These are phyloP conservation scores for Trichogramma dendrolimi DNA, from an alignment of 2,888 invertebrate species.

Conservation along the genomic window DNA sequence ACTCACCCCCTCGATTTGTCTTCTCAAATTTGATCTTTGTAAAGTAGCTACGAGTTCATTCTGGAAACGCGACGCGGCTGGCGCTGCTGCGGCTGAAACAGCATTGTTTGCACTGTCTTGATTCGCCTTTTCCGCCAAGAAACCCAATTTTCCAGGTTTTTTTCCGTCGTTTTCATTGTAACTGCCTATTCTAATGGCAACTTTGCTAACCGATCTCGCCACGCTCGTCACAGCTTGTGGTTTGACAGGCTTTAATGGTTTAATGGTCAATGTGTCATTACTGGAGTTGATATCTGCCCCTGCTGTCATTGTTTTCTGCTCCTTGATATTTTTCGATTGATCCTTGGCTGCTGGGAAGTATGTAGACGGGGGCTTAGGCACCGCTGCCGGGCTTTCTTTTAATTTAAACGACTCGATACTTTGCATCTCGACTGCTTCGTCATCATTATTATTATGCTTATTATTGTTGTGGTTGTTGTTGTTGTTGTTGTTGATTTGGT, in stretches of 20 bases:
- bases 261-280: neutral
- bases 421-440: slow-evolving; percentile 68
- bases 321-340: slow-evolving; percentile 15
- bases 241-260: neutral
- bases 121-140: slow-evolving; percentile 40
- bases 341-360: slow-evolving; percentile 58
- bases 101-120: slow-evolving; percentile 44
- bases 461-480: neutral
- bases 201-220: slow-evolving; percentile 33
- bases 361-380: slow-evolving; percentile 61
- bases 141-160: slow-evolving; percentile 70
- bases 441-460: slow-evolving; percentile 29
- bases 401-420: slow-evolving; percentile 72
- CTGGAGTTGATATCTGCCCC: no score
- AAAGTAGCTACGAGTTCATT: slow-evolving; percentile 72
- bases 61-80: slow-evolving; percentile 65
- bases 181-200: slow-evolving; percentile 48
- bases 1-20: slow-evolving; percentile 60
- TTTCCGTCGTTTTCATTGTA: slow-evolving; percentile 50
- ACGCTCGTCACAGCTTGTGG: slow-evolving; percentile 24
- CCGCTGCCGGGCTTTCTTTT: slow-evolving; percentile 58
- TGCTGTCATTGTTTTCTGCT: no score
- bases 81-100: slow-evolving; percentile 46
- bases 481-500: neutral
- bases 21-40: slow-evolving; percentile 71